Conservation (phyloP, 2,797 vertebrate species). For the Nannoperca australis region DNA sequence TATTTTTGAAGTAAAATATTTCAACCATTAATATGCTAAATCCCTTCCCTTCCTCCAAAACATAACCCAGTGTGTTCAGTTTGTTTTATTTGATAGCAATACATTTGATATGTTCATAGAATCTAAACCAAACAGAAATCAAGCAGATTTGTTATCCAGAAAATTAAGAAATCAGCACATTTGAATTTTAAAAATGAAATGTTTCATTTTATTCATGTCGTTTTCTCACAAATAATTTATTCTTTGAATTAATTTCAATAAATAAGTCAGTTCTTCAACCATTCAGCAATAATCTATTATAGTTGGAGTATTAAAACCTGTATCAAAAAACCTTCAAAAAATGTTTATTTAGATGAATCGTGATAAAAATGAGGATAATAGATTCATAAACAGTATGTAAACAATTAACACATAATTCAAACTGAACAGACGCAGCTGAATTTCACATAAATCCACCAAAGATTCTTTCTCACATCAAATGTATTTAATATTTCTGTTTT, state of each 20-base stretch:
- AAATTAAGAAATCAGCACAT: constrained; percentile 44
- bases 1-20: constrained; percentile 26
- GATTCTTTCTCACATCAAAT: constrained; percentile 34
- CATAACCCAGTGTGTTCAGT: neutral
- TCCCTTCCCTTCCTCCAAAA: neutral
- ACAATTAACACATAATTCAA: constrained; percentile 23
- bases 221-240: constrained; percentile 62
- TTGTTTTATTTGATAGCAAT: constrained; percentile 30
- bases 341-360: neutral
- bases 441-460: constrained; percentile 35
- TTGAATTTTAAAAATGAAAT: constrained; percentile 66
- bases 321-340: constrained; percentile 38
- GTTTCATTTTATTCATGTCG: constrained; percentile 39
- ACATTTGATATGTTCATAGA: constrained; percentile 15
- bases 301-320: constrained; percentile 13
- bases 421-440: constrained; percentile 22
- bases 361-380: constrained; percentile 13
- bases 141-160: constrained; percentile 17
- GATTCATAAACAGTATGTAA: constrained; percentile 1
- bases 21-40: neutral
- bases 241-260: constrained; percentile 29
- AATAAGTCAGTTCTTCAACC: constrained; percentile 6
- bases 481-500: constrained; percentile 22
- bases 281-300: constrained; percentile 25
- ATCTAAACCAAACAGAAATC: constrained; percentile 49